Base-by-base conservation (phyloP, 2,888 invertebrate species). In the Sussaba pulchella region DNA sequence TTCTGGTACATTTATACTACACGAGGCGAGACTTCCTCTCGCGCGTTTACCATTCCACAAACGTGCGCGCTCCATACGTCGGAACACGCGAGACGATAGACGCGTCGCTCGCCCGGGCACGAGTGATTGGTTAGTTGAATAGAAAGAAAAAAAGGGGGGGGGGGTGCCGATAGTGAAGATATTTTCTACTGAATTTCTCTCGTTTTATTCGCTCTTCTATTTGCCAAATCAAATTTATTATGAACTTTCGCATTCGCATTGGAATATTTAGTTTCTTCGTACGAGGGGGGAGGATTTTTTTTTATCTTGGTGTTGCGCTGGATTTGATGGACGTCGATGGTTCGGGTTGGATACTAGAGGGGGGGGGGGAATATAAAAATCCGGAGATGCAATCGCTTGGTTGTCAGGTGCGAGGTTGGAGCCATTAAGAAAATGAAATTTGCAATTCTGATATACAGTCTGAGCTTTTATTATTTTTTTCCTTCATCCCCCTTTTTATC, bases 341-440 rank as follows among this genome's bases (percentile, higher is more conserved):
- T 57, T 61, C 26, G 63, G 72, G 31, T 31, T 36, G 47, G 31
- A 10, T 61, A 39, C 39, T 57, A n/a, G n/a, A n/a, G n/a, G n/a
- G n/a, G n/a, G n/a, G n/a, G n/a, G n/a, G n/a, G n/a, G 64, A 70
- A 70, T 61, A 79, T 70, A 54, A 67, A 79, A 75, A 54, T 47
- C 43, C 12, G 69, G 26, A 75, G 63, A 71, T 59, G 77, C 69
- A 36, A n/a, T 70, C 59, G 31, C 69, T 64, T 69, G 63, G 45
- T 67, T 67, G 45, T 67, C 61, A 24, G 24, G 26, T 43, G 45
- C 54, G 57, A 57, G 74, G 82, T 59, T 61, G 39, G 54, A 57
- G 83, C 87, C 90, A 90, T 90, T 90, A 90, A 86, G 87, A 86
- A 90, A 88, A 90, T 90, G 88, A 90, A 89, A 89, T 88, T 87